Percentiles rank a stretch among this genome's conserved stretches.
Conservation (phyloP, 2,888 invertebrate genomes). For the Athrips mouffetella region DNA sequence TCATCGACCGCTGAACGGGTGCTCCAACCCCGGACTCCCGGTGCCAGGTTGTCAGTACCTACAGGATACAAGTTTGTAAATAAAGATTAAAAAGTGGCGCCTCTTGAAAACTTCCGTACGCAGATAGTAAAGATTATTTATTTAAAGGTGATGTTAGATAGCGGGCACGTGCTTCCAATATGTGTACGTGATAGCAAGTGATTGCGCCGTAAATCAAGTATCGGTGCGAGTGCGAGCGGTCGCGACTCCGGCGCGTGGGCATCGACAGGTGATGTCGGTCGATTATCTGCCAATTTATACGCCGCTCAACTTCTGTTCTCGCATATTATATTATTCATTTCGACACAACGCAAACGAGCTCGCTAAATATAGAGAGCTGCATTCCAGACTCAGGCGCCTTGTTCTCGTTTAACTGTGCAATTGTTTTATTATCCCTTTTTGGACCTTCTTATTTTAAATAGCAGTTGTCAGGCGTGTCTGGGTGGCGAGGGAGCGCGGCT, state of each 20-base stretch:
- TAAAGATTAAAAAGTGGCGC: constrained; percentile 59
- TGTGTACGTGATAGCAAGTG: constrained; percentile 40
- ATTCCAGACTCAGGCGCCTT: constrained; percentile 58
- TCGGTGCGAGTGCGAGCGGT: constrained; percentile 19
- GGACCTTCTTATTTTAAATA: constrained; percentile 59
- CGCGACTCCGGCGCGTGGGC: constrained; percentile 47
- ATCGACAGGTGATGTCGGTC: constrained; percentile 61
- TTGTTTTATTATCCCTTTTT: constrained; percentile 60
- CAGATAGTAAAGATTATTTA: constrained; percentile 51
- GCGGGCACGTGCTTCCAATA: constrained; percentile 45
- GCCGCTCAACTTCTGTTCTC: constrained; percentile 66
- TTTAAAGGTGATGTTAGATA: constrained; percentile 39
- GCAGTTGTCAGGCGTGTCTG: constrained; percentile 35
- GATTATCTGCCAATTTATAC: constrained; percentile 73
- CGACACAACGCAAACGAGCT: constrained; percentile 63
- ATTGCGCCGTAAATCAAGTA: constrained; percentile 47
- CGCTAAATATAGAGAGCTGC: constrained; percentile 68
- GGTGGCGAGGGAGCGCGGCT: constrained; percentile 28
- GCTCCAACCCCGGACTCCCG: constrained; percentile 39
- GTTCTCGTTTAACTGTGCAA: constrained; percentile 52
- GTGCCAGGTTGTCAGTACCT: constrained; percentile 32
- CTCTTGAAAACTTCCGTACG: constrained; percentile 50
- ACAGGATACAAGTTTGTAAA: constrained; percentile 58
- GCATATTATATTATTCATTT: constrained; percentile 67
- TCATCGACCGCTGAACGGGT: constrained; percentile 54